These are phyloP conservation scores for Hepsetus odoe DNA, from an alignment of 2,113 vertebrate species.

Conservation along the genomic window DNA sequence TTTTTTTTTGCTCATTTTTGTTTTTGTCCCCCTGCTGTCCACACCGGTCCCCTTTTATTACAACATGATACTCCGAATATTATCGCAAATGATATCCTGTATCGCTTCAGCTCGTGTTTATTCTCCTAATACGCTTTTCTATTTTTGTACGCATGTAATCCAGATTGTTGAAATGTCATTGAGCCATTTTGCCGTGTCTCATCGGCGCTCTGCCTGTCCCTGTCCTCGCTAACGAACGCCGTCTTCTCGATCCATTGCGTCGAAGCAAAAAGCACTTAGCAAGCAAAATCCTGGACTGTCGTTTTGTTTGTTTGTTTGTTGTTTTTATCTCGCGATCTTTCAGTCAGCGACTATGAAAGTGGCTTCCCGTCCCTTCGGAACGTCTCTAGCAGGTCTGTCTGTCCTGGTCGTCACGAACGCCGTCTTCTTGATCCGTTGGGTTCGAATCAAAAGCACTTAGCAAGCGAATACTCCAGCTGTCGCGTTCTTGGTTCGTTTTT, in stretches of 20 bases:
- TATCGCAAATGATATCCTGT: constrained; percentile 43
- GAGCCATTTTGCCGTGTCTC: constrained; percentile 63
- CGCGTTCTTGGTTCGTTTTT: background rate
- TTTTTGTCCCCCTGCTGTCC: background rate
- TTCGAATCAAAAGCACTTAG: constrained; percentile 22
- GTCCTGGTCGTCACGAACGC: too few species aligned
- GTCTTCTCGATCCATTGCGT: too few species aligned
- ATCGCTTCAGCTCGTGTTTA: constrained; percentile 40
- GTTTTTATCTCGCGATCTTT: too few species aligned
- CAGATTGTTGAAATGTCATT: constrained; percentile 57
- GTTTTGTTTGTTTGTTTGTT: too few species aligned
- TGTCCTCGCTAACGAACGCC: too few species aligned
- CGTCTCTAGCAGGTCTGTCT: background rate
- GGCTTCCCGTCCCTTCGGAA: too few species aligned
- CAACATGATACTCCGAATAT: constrained; percentile 43
- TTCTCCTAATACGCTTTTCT: constrained; percentile 40
- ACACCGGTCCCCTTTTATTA: constrained; percentile 32
- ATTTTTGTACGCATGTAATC: constrained; percentile 60
- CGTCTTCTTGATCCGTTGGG: too few species aligned
- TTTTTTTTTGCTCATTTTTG: background rate
- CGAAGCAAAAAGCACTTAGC: too few species aligned
- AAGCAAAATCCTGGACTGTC: too few species aligned
- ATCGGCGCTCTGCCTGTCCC: too few species aligned
- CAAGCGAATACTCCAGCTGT: background rate
- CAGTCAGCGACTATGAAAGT: too few species aligned